These are phyloP conservation scores for Pantelozetes paolii DNA, from an alignment of 2,888 invertebrate species.

Conservation along the genomic window DNA sequence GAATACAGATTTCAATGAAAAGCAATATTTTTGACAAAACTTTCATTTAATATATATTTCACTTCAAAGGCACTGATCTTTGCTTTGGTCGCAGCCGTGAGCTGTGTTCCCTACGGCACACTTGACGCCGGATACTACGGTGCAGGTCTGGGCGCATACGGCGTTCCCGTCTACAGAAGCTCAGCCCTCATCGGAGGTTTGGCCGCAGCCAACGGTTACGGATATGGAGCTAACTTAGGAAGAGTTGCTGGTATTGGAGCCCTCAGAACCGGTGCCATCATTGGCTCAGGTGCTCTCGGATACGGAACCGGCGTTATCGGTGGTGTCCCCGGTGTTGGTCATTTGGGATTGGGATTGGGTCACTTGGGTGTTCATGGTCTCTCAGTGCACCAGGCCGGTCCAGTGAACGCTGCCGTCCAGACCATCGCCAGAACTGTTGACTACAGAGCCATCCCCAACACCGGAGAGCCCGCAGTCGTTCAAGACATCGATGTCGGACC, in stretches of 20 bases:
- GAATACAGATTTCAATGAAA: no score
- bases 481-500: constrained; percentile 30
- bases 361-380: no score
- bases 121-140: neutral
- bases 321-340: neutral
- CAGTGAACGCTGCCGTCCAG: constrained; percentile 5
- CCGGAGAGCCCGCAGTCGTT: neutral
- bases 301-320: neutral
- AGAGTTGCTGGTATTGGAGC: neutral
- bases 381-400: neutral
- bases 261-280: neutral
- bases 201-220: neutral
- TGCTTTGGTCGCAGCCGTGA: neutral
- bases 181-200: neutral
- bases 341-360: neutral
- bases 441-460: constrained; percentile 10
- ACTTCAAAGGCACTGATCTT: neutral
- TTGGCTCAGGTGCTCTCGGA: constrained; percentile 10
- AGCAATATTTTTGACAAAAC: no score
- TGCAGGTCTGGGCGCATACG: neutral
- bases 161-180: neutral
- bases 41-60: neutral
- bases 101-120: neutral
- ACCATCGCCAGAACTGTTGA: constrained; percentile 10
- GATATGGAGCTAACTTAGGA: constrained; percentile 12